Evolutionary conservation across 2,888 invertebrate species (phyloP).

Genomic region (Microctonus aethiopoides): DNA sequence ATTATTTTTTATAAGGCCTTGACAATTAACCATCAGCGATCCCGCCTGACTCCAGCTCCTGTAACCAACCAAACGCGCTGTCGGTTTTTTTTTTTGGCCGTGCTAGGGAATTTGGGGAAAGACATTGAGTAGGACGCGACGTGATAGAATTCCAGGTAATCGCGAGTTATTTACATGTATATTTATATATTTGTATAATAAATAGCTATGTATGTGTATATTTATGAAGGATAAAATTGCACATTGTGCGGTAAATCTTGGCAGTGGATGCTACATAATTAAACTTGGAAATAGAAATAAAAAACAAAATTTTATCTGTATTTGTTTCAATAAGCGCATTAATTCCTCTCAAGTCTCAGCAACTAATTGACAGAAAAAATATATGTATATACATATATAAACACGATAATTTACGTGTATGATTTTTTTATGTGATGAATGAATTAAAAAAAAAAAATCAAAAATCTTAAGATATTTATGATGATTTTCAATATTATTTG

Average conservation of each 20-base stretch:
- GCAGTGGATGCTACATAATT: constrained; percentile 47
- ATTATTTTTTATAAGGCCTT: neutral
- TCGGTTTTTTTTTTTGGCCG: constrained; percentile 33
- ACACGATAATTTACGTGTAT: neutral
- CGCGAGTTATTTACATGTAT: neutral
- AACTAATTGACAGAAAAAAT: neutral
- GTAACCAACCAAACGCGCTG: constrained; percentile 8
- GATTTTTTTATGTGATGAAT: neutral
- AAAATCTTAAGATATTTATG: too few relatives aligned
- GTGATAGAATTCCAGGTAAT: constrained; percentile 18
- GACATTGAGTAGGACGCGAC: neutral
- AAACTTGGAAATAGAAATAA: neutral
- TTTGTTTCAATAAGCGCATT: neutral
- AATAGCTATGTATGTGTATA: neutral
- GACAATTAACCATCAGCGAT: constrained; percentile 38
- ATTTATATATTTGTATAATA: neutral
- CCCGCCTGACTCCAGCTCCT: constrained; percentile 46
- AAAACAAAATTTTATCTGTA: neutral
- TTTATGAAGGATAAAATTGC: constrained; percentile 32
- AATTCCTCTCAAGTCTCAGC: neutral
- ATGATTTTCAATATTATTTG: too few relatives aligned
- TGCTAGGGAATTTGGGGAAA: constrained; percentile 21
- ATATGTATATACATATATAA: neutral
- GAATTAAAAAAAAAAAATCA: neutral
- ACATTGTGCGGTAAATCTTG: constrained; percentile 42